Base-by-base conservation (phyloP, 2,797 vertebrate genomes). In the Amblyopsis hoosieri region DNA sequence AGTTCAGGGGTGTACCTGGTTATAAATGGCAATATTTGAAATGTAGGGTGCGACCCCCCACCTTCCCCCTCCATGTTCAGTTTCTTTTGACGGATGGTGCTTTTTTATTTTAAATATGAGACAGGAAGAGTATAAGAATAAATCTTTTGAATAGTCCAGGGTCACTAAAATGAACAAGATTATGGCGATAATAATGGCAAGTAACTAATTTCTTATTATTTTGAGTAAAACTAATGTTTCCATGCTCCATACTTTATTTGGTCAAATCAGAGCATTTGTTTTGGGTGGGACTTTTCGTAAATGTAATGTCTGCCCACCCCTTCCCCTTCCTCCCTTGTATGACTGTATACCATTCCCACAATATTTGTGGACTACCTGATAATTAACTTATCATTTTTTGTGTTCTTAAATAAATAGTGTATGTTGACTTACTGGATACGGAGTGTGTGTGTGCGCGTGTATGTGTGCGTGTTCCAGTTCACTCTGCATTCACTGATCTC, bases 331-430 rank as follows among this genome's bases (percentile, higher is more conserved):
- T 86, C 87, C 86, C 87, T 82, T 87, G 88, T 93, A 90, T 93
- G 93, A 91, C 92, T 93, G 91, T 94, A 93, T 92, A 91, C 89
- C 91, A 93, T 94, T 94, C 92, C 93, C 93, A 94, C 93, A 94
- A 94, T 94, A 94, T 94, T 94, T 94, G 93, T 94, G 93, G 93
- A 94, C 92, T 93, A 94, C 92, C 93, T 94, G 92, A 93, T 93
- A 93, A 94, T 93, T 94, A 94, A 94, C 92, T 94, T 94, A 94
- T 94, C 93, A 93, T 94, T 93, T 85, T 94, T 93, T 94, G 92
- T 94, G 93, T 94, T 94, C 91, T 91, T 94, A 92, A 94, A 94
- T 94, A 94, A 94, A 94, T 94, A 94, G 94, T 89, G 91, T 94
- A 94, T 93, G 93, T 94, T 91, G 85, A 85, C 83, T 87, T 90